Conservation (phyloP, 2,888 invertebrate genomes). For the Agrotis puta region DNA sequence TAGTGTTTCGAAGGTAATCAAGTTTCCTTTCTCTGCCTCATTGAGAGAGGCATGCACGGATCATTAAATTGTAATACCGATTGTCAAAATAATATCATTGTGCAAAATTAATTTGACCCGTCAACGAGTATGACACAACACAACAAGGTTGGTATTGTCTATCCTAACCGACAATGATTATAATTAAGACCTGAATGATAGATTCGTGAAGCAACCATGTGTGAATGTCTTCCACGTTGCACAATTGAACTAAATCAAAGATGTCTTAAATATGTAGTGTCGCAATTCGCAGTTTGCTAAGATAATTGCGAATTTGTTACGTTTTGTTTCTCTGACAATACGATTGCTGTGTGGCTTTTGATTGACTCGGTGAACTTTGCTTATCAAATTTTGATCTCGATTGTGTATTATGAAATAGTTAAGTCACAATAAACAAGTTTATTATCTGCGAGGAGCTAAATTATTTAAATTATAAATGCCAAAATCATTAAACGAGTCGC, state of each 20-base stretch:
- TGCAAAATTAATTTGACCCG: slow-evolving; percentile 27
- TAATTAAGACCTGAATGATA: slow-evolving; percentile 43
- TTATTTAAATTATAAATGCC: too few species aligned
- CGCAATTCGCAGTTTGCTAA: slow-evolving; percentile 49
- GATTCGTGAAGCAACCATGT: slow-evolving; percentile 55
- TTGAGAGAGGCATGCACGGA: slow-evolving; percentile 4
- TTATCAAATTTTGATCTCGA: slow-evolving; percentile 39
- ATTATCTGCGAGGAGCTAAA: neutral
- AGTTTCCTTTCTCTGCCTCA: slow-evolving; percentile 28
- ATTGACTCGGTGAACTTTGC: slow-evolving; percentile 29
- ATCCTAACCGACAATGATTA: slow-evolving; percentile 42
- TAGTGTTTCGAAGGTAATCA: slow-evolving; percentile 1
- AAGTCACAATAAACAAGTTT: slow-evolving; percentile 9
- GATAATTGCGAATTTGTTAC: slow-evolving; percentile 60
- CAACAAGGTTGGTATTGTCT: slow-evolving; percentile 41
- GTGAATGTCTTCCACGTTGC: slow-evolving; percentile 62
- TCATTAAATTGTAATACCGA: slow-evolving; percentile 31
- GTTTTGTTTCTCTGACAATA: slow-evolving; percentile 36
- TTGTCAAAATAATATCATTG: slow-evolving; percentile 39
- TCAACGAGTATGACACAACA: slow-evolving; percentile 26
- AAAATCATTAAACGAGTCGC: too few species aligned
- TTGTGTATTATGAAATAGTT: slow-evolving; percentile 6
- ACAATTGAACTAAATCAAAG: slow-evolving; percentile 46
- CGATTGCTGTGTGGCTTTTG: slow-evolving; percentile 33
- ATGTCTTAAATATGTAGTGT: slow-evolving; percentile 42